Percentiles rank a stretch among this genome's conserved stretches.
Evolutionary conservation across 2,888 invertebrate genomes (phyloP).

Genomic region (Kryphioiulus occultus): DNA sequence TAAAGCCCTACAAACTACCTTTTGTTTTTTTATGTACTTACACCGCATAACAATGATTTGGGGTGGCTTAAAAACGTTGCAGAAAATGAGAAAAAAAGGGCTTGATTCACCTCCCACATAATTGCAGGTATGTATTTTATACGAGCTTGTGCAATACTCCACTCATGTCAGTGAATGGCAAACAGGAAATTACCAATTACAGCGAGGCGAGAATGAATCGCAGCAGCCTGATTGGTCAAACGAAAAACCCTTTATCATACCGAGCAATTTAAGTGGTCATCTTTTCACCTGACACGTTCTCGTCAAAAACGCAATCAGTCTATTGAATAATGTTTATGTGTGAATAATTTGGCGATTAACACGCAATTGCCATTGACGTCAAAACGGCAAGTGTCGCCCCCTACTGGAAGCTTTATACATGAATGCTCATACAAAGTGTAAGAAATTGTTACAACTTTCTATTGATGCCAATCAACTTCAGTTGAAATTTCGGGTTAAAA

Average conservation of each 20-base stretch:
- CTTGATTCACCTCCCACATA: slow-evolving; percentile 45
- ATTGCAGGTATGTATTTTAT: slow-evolving; percentile 45
- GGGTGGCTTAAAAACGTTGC: slow-evolving; percentile 38
- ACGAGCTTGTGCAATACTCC: slow-evolving; percentile 47
- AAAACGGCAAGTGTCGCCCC: not conserved
- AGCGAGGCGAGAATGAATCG: slow-evolving; percentile 37
- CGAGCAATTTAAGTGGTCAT: not conserved
- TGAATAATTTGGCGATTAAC: slow-evolving; percentile 32
- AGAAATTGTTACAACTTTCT: too few relatives aligned
- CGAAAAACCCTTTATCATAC: not conserved
- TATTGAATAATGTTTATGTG: slow-evolving; percentile 1
- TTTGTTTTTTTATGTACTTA: slow-evolving; percentile 17
- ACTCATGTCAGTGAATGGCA: slow-evolving; percentile 48
- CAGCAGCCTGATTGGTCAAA: not conserved
- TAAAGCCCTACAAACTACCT: slow-evolving; percentile 38
- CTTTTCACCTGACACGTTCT: slow-evolving; percentile 33
- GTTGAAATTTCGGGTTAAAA: too few relatives aligned
- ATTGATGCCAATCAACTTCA: too few relatives aligned
- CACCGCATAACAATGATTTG: not conserved
- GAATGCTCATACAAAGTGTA: too few relatives aligned
- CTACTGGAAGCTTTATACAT: not conserved
- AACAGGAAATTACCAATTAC: slow-evolving; percentile 52
- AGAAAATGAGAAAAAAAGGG: slow-evolving; percentile 3
- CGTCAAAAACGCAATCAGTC: slow-evolving; percentile 32
- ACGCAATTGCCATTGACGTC: not conserved